phyloP scores from a whole-genome alignment of 1,140 invertebrate genomes.

The Leguminivora glycinivorella region DNA sequence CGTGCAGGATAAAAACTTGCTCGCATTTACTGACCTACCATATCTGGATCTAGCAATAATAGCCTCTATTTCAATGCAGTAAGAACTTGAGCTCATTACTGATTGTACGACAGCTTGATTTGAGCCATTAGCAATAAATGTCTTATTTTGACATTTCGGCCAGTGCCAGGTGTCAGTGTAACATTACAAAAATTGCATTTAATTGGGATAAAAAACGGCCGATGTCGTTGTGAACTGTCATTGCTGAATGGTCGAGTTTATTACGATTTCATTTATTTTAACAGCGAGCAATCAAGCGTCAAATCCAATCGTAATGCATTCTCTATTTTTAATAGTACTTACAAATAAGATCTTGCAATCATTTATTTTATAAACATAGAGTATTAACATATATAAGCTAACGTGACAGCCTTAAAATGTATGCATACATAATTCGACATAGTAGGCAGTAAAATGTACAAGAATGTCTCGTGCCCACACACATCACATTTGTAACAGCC shows the following conservation, averaged over 20 bases:
- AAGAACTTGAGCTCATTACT: neutral
- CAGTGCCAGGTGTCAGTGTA: slow-evolving; percentile 1
- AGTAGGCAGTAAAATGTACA: no score
- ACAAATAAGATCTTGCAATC: neutral
- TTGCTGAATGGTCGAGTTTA: neutral
- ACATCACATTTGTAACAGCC: neutral
- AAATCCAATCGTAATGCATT: neutral
- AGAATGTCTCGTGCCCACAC: no score
- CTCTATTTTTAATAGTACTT: neutral
- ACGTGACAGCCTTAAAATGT: no score
- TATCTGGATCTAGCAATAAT: neutral
- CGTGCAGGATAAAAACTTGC: slow-evolving; percentile 3
- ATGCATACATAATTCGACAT: no score
- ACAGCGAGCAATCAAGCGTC: neutral
- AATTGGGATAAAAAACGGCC: neutral
- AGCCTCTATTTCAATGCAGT: neutral
- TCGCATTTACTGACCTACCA: neutral
- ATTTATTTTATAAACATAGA: no score
- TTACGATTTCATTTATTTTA: neutral
- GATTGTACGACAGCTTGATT: neutral
- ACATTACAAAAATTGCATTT: slow-evolving; percentile 2
- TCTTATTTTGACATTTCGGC: slow-evolving; percentile 20
- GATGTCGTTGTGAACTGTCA: neutral
- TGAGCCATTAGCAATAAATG: slow-evolving; percentile 16
- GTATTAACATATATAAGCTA: no score